Percentiles rank a stretch among this genome's conserved stretches.
Conservation (phyloP, 2,888 invertebrate species). For the Parapristionchus giblindavisi region DNA sequence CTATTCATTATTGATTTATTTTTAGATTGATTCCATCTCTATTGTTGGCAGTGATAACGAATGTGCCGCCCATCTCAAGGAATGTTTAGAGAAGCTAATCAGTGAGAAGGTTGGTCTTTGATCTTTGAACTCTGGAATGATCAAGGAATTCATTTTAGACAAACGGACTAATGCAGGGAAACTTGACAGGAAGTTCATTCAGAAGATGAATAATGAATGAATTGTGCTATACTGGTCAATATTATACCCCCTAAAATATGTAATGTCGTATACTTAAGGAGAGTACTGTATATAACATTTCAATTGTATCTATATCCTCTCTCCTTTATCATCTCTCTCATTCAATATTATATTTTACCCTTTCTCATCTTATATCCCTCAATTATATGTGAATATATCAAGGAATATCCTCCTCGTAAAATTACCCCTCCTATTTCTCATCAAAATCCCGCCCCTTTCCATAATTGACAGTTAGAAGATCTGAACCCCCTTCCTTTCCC, state of each 20-base stretch:
- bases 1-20: background rate
- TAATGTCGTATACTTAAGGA: no score
- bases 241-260: no score
- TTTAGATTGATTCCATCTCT: constrained; percentile 18
- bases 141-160: constrained; percentile 10
- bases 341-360: background rate
- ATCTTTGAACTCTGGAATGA: background rate
- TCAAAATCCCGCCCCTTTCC: constrained; percentile 1
- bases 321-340: background rate
- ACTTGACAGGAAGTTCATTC: constrained; percentile 19
- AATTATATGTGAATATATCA: background rate
- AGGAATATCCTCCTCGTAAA: background rate
- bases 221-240: background rate
- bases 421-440: background rate
- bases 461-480: background rate
- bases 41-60: background rate
- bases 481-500: background rate
- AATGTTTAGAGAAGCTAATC: constrained; percentile 29
- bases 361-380: background rate
- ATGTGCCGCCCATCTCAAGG: constrained; percentile 18
- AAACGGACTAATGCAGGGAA: background rate
- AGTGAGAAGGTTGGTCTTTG: constrained; percentile 21
- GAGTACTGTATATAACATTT: no score
- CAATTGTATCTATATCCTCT: no score
- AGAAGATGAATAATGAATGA: constrained; percentile 13